Conservation (phyloP, 1,140 invertebrate species). For the Triops longicaudatus region DNA sequence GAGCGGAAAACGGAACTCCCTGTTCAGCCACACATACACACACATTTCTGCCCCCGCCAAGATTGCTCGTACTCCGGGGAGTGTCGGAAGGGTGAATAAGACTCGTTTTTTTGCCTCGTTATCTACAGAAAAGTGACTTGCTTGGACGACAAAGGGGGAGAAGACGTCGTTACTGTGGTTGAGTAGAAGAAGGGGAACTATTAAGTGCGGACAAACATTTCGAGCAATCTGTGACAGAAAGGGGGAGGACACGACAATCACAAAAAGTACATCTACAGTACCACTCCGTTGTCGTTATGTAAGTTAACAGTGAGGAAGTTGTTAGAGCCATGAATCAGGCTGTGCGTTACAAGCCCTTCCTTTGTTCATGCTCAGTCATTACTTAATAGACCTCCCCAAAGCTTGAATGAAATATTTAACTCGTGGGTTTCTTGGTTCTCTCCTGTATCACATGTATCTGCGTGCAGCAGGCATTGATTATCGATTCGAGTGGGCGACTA, state of each 20-base stretch:
- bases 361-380: background rate
- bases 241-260: background rate
- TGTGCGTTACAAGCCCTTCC: background rate
- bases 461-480: conserved; percentile 11
- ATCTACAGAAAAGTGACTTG: background rate
- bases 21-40: background rate
- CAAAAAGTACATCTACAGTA: background rate
- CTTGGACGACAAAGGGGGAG: background rate
- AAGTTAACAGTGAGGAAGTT: background rate
- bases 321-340: background rate
- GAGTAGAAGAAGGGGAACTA: background rate
- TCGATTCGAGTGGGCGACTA: conserved; percentile 13
- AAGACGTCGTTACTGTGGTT: background rate
- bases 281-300: background rate
- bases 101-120: background rate
- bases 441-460: background rate
- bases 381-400: background rate
- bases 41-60: background rate
- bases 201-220: background rate
- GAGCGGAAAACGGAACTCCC: background rate
- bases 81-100: background rate
- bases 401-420: background rate
- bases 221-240: background rate
- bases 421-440: background rate
- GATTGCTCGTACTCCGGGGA: background rate